phyloP scores from a whole-genome alignment of 2,113 vertebrate genomes.

The Bufo bufo region DNA sequence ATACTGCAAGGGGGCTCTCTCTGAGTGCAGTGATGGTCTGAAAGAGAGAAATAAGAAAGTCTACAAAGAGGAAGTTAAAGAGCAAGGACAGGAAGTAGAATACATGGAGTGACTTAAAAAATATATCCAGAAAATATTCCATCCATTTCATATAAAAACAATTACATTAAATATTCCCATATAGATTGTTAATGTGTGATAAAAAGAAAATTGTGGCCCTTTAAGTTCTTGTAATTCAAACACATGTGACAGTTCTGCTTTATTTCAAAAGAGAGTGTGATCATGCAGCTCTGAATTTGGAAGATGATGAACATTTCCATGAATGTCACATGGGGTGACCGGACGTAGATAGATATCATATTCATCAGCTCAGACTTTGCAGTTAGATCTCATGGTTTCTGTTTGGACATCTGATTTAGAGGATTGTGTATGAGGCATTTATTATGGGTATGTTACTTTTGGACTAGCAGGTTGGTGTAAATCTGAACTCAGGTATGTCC shows the following conservation, averaged over 20 bases:
- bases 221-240: neutral
- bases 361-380: neutral
- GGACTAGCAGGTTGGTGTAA: conserved; percentile 32
- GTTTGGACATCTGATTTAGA: neutral
- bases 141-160: too few relatives aligned
- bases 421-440: conserved; percentile 20
- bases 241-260: conserved; percentile 3
- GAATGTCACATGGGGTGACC: conserved; percentile 38
- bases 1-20: too few relatives aligned
- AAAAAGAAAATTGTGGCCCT: too few relatives aligned
- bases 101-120: too few relatives aligned
- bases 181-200: too few relatives aligned
- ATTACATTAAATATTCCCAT: too few relatives aligned
- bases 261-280: neutral
- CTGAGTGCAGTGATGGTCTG: too few relatives aligned
- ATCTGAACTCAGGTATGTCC: neutral
- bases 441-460: neutral
- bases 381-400: neutral
- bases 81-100: too few relatives aligned
- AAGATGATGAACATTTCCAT: conserved; percentile 41
- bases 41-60: too few relatives aligned
- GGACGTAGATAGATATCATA: conserved; percentile 1
- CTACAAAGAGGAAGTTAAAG: too few relatives aligned
- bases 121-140: too few relatives aligned
- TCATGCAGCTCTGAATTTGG: conserved; percentile 39